Conservation (phyloP, 2,888 invertebrate genomes). For the Athalia rosae region DNA sequence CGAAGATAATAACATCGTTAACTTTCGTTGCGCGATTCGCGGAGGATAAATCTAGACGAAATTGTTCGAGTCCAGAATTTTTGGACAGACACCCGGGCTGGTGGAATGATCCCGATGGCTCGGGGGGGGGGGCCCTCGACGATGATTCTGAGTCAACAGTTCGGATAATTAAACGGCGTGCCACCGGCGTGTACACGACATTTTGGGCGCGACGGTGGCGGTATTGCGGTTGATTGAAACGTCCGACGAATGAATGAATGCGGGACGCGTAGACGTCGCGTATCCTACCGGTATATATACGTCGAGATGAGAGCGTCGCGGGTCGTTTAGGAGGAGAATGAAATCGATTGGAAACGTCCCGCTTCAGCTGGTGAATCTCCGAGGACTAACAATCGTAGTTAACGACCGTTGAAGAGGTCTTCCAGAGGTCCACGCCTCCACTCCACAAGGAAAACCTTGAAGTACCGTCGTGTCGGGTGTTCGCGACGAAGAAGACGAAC, state of each 20-base stretch:
- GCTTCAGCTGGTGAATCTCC: conserved; percentile 46
- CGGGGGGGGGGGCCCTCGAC: background rate
- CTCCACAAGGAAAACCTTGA: conserved; percentile 49
- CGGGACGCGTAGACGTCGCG: conserved; percentile 31
- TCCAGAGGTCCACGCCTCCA: conserved; percentile 50
- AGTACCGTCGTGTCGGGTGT: conserved; percentile 43
- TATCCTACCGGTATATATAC: background rate
- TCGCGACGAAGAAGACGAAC: background rate
- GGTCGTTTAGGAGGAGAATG: conserved; percentile 33
- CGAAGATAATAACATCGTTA: background rate
- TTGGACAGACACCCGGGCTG: background rate
- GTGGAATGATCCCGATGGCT: background rate
- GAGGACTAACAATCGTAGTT: conserved; percentile 54
- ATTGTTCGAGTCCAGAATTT: background rate
- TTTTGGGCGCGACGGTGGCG: background rate
- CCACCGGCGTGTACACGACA: conserved; percentile 1
- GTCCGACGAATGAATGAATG: conserved; percentile 38
- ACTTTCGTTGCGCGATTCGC: background rate
- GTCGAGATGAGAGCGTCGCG: background rate
- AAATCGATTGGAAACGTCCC: conserved; percentile 46
- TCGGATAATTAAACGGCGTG: conserved; percentile 26
- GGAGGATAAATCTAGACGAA: background rate
- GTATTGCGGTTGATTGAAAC: conserved; percentile 29
- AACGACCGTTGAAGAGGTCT: conserved; percentile 53
- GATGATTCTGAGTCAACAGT: conserved; percentile 15